phyloP scores from a whole-genome alignment of 2,113 vertebrate genomes.

The Hystrix brachyura region DNA sequence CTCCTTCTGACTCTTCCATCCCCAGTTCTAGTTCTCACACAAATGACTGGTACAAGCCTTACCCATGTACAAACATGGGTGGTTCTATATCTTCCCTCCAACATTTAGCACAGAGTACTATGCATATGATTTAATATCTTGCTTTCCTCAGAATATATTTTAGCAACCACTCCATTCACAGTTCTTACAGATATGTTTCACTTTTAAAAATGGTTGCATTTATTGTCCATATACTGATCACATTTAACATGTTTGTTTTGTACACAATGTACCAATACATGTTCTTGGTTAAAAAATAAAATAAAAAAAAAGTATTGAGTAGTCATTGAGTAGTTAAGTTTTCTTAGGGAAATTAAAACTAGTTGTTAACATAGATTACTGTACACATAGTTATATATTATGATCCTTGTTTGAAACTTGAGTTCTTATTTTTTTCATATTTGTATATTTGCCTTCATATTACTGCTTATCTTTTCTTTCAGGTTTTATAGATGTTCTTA shows the following conservation, averaged over 20 bases:
- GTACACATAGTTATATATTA: not conserved
- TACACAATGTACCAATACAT: no score
- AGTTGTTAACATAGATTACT: not conserved
- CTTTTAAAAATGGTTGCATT: not conserved
- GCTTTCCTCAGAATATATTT: not conserved
- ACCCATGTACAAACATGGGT: no score
- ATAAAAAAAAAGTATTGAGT: not conserved
- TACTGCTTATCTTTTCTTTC: slow-evolving; percentile 9
- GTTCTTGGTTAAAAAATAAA: not conserved
- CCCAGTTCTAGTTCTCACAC: not conserved
- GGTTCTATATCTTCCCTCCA: not conserved
- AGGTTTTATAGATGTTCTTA: slow-evolving; percentile 2
- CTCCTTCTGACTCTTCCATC: not conserved
- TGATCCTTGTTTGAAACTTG: not conserved
- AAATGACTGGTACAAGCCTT: not conserved
- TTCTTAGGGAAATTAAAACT: not conserved
- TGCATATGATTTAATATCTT: not conserved
- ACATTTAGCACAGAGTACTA: not conserved
- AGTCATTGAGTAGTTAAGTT: not conserved
- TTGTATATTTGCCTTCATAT: not conserved
- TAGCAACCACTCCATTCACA: not conserved
- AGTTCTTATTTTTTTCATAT: not conserved
- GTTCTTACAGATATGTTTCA: not conserved
- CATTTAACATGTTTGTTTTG: no score
- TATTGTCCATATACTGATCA: no score